Conservation (phyloP, 2,888 invertebrate genomes). For the Phyllotreta striolata region DNA sequence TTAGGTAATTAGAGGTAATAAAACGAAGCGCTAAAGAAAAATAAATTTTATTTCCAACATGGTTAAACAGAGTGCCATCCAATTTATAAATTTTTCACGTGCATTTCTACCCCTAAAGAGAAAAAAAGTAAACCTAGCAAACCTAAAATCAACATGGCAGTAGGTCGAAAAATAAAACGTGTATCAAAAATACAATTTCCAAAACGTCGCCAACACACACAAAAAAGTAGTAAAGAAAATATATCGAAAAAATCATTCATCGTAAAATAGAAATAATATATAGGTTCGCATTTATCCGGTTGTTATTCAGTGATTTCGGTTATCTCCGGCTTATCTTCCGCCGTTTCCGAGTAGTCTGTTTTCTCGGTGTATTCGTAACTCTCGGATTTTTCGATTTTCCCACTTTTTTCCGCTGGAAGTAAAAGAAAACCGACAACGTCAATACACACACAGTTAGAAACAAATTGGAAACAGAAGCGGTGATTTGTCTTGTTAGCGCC, state of each 20-base stretch:
- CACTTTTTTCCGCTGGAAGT: constrained; percentile 51
- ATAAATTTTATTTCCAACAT: no score
- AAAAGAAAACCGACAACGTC: constrained; percentile 56
- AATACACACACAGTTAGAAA: constrained; percentile 52
- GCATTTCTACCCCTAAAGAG: no score
- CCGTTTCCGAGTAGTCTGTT: constrained; percentile 41
- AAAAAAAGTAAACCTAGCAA: no score
- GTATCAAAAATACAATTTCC: constrained; percentile 25
- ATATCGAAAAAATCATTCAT: background rate
- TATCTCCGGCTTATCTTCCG: constrained; percentile 56
- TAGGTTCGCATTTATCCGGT: constrained; percentile 39
- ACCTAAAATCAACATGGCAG: constrained; percentile 30
- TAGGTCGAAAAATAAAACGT: constrained; percentile 17
- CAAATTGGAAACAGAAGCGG: constrained; percentile 12
- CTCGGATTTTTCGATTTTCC: constrained; percentile 13
- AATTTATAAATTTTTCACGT: no score
- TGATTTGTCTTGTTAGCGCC: constrained; percentile 11
- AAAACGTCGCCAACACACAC: constrained; percentile 32
- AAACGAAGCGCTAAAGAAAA: no score
- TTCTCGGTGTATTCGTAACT: constrained; percentile 43
- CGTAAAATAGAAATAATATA: constrained; percentile 40
- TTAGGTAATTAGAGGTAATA: no score
- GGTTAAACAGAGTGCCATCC: no score
- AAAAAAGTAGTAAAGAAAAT: constrained; percentile 8
- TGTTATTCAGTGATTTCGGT: constrained; percentile 57